Conservation (phyloP, 2,888 invertebrate species). For the Melangyna quadrimaculata region DNA sequence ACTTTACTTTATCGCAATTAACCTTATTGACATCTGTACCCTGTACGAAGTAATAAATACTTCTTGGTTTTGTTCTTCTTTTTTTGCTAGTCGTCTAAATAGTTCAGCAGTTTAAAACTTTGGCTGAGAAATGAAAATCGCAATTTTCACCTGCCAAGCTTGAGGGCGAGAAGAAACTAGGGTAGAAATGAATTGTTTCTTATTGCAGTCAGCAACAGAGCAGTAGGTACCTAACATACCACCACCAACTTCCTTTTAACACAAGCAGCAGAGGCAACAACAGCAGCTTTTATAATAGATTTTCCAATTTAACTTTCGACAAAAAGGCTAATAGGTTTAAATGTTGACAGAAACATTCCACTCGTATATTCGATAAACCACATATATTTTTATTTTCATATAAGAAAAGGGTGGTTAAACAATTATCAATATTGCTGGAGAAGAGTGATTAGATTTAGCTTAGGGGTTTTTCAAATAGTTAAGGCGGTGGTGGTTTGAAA, state of each 20-base stretch:
- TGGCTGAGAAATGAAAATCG: conserved; percentile 43
- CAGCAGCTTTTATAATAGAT: conserved; percentile 33
- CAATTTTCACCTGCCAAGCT: conserved; percentile 57
- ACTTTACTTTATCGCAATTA: conserved; percentile 49
- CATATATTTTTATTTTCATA: background rate
- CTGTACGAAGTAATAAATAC: conserved; percentile 34
- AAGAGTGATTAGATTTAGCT: background rate
- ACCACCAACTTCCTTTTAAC: background rate
- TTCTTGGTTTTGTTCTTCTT: background rate
- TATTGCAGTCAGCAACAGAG: conserved; percentile 34
- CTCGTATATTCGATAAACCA: conserved; percentile 2
- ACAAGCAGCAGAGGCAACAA: background rate
- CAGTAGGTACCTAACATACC: background rate
- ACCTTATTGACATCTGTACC: conserved; percentile 53
- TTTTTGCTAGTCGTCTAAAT: conserved; percentile 4
- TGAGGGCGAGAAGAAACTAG: background rate
- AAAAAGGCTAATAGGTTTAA: conserved; percentile 35
- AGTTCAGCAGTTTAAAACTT: conserved; percentile 12
- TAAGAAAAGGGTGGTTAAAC: too few species aligned
- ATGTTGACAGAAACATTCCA: conserved; percentile 17
- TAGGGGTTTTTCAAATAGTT: background rate
- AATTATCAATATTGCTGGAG: too few species aligned
- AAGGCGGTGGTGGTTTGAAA: background rate
- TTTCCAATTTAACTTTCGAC: conserved; percentile 49
- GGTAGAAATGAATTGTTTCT: conserved; percentile 46